A percentile compares a stretch with the other conserved stretches of the same genome.
Conservation (phyloP, 2,888 invertebrate species). For the Agonopterix heracliana region DNA sequence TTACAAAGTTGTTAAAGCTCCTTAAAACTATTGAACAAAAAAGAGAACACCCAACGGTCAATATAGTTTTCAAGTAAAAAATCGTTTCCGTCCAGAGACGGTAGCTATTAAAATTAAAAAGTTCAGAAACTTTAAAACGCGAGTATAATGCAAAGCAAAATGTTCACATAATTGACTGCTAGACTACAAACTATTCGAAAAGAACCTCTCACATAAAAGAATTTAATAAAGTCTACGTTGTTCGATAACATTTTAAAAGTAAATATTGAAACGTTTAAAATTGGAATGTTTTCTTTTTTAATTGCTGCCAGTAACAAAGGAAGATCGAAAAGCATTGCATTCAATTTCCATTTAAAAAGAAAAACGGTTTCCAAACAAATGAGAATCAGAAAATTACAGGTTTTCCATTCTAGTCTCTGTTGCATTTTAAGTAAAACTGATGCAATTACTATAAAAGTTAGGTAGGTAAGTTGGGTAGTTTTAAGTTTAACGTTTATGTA, state of each 20-base stretch:
- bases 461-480: slow-evolving; percentile 1
- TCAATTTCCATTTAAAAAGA: slow-evolving; percentile 39
- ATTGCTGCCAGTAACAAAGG: slow-evolving; percentile 53
- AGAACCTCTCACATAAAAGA: not conserved
- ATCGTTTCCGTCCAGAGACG: too few relatives aligned
- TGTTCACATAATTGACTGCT: too few relatives aligned
- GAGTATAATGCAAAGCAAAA: too few relatives aligned
- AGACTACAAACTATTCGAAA: not conserved
- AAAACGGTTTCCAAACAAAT: slow-evolving; percentile 23
- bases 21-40: too few relatives aligned
- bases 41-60: too few relatives aligned
- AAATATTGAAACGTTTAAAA: slow-evolving; percentile 33
- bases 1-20: too few relatives aligned
- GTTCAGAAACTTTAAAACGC: too few relatives aligned
- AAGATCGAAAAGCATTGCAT: slow-evolving; percentile 39
- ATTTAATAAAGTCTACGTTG: not conserved
- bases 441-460: not conserved
- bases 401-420: not conserved
- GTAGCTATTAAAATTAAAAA: too few relatives aligned
- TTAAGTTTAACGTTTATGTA: slow-evolving; percentile 4
- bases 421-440: not conserved
- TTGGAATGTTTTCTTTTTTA: slow-evolving; percentile 41
- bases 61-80: too few relatives aligned
- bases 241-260: not conserved
- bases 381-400: not conserved